phyloP scores from a whole-genome alignment of 2,113 vertebrate genomes.

The Blennius ocellaris region DNA sequence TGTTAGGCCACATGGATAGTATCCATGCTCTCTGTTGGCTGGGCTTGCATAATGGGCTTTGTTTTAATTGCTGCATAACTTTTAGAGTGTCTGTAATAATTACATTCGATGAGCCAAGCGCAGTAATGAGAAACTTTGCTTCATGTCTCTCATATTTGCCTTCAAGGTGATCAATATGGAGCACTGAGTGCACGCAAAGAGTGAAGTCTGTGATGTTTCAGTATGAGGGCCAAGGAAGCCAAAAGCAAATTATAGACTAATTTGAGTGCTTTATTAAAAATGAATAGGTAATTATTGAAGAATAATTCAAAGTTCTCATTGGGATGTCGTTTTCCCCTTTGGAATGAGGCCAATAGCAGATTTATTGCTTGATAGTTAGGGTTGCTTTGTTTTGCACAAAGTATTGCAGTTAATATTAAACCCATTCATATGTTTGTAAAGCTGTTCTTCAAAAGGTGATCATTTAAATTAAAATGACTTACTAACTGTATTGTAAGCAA shows the following conservation, averaged over 20 bases:
- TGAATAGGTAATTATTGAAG: constrained; percentile 1
- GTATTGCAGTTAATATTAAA: too few species aligned
- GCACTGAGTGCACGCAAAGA: constrained; percentile 19
- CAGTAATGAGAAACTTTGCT: constrained; percentile 50
- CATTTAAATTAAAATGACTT: too few species aligned
- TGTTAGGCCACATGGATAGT: constrained; percentile 40
- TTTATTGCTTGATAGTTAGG: too few species aligned
- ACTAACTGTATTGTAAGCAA: too few species aligned
- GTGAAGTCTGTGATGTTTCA: constrained; percentile 18
- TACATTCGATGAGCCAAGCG: constrained; percentile 28
- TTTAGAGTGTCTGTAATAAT: constrained; percentile 44
- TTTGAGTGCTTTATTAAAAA: constrained; percentile 27
- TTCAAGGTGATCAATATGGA: constrained; percentile 54
- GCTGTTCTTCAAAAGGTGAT: too few species aligned
- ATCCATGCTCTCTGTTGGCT: constrained; percentile 33
- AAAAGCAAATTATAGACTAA: constrained; percentile 34
- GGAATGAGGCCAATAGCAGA: too few species aligned
- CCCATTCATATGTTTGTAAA: too few species aligned
- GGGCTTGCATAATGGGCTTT: constrained; percentile 33
- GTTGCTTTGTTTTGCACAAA: too few species aligned
- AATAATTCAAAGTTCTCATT: constrained; percentile 4
- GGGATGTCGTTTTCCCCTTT: not conserved
- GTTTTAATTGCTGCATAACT: constrained; percentile 53
- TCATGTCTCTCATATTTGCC: constrained; percentile 52
- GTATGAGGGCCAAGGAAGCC: constrained; percentile 13